Evolutionary conservation across 2,797 vertebrate species (phyloP), one percentile per base, ranked within the genome.

Genomic region (Chromobotia macracanthus): DNA sequence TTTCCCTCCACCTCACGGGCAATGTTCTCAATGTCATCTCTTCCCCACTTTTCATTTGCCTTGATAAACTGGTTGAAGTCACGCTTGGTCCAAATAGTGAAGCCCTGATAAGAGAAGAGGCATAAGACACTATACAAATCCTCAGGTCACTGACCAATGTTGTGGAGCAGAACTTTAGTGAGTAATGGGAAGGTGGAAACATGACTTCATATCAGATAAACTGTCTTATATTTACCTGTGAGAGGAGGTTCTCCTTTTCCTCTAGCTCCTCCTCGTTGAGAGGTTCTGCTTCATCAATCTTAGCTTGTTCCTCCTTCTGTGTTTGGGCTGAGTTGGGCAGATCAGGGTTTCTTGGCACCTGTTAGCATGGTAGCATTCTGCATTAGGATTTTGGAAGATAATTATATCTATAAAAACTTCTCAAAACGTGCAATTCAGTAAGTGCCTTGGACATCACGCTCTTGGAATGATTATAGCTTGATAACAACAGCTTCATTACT

Each of bases 41-140:
- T 92, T 74, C 97, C 97, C 98, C 98, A 99, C 87, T 99, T 99
- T 90, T 99, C 98, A 72, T 99, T 99, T 55, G 97, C 98, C 92
- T 99, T 99, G 85, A 99, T 99, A 92, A 99, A 99, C 90, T 99
- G 98, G 89, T 99, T 99, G 88, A 99, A 99, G 91, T 99, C 98
- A 67, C 98, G 95, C 88, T 99, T 99, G 91, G 98, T 99, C 98
- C 98, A 99, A 88, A 97, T 99, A 50, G 98, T 99, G 88, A 99
- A 99, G 80, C 98, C 97, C 98, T 99, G 64, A 68, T 0, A 51
- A 63, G n/a, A n/a, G n/a, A n/a, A n/a, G 25, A 77, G 9, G n/a
- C 46, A 12, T n/a, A n/a, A 53, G 58, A 10, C 38, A 15, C 66
- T 10, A 31, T 11, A 48, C 3, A 0, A 61, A n/a, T n/a, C n/a